Conservation (phyloP, 2,113 vertebrate genomes). For the Nothocercus nigrocapillus region DNA sequence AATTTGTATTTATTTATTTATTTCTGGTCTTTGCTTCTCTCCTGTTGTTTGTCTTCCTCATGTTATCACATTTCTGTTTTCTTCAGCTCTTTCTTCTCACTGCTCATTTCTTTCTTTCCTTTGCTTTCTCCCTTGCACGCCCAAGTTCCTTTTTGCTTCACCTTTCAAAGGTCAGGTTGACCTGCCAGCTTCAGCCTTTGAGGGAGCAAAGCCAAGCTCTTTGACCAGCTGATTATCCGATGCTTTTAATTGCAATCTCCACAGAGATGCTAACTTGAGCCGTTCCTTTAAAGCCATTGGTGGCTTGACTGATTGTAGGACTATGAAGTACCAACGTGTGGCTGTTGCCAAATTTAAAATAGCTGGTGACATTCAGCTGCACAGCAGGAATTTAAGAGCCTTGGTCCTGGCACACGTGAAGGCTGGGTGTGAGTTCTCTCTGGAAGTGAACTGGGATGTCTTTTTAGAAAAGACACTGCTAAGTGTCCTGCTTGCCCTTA, state of each 20-base stretch:
- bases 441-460: background rate
- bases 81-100: background rate
- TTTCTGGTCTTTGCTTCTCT: background rate
- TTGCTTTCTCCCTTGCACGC: background rate
- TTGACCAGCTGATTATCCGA: background rate
- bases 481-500: background rate
- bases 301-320: background rate
- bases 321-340: background rate
- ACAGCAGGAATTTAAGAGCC: background rate
- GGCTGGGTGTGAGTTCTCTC: background rate
- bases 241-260: background rate
- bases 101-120: background rate
- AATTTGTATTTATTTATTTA: background rate
- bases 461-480: background rate
- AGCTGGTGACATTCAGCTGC: background rate
- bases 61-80: background rate
- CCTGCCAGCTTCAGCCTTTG: constrained; percentile 45
- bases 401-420: background rate
- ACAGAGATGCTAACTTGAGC: background rate
- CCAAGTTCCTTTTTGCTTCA: background rate
- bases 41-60: background rate
- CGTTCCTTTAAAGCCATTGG: background rate
- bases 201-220: background rate
- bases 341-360: background rate
- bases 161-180: constrained; percentile 39